These are phyloP conservation scores for Amia ocellicauda DNA, from an alignment of 2,113 vertebrate genomes.

Conservation along the genomic window DNA sequence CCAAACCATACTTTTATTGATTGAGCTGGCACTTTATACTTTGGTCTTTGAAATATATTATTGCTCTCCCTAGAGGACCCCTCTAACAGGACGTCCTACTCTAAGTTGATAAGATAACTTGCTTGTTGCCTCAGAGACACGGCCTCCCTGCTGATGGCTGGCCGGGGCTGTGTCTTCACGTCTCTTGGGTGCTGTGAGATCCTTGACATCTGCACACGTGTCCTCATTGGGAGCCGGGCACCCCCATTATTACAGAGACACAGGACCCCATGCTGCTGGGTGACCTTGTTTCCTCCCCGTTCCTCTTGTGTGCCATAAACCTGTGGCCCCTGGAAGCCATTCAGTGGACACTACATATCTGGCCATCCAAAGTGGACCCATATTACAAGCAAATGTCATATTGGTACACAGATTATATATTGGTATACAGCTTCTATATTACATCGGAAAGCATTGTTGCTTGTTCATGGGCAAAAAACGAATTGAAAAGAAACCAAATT, in stretches of 20 bases:
- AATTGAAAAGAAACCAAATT: no score
- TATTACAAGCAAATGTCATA: no score
- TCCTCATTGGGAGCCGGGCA: neutral
- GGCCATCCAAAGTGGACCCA: no score
- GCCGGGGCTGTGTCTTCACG: neutral
- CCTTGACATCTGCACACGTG: constrained; percentile 22
- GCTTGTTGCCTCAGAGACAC: constrained; percentile 2
- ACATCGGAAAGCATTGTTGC: no score
- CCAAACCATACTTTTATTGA: no score
- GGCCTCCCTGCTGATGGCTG: neutral
- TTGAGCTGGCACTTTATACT: no score
- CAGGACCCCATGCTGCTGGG: neutral
- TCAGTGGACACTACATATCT: no score
- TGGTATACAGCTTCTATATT: no score
- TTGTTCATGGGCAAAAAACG: no score
- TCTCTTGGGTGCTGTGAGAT: constrained; percentile 19
- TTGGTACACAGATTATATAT: no score
- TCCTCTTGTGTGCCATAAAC: neutral
- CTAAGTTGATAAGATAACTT: neutral
- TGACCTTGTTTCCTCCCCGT: constrained; percentile 8
- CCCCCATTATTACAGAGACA: constrained; percentile 5
- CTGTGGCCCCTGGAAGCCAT: neutral
- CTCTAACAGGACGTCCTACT: neutral
- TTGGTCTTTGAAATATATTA: no score
- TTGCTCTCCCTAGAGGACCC: no score